Evolutionary conservation across 2,797 vertebrate species (phyloP).

Genomic region (Meriones psammophilus): DNA sequence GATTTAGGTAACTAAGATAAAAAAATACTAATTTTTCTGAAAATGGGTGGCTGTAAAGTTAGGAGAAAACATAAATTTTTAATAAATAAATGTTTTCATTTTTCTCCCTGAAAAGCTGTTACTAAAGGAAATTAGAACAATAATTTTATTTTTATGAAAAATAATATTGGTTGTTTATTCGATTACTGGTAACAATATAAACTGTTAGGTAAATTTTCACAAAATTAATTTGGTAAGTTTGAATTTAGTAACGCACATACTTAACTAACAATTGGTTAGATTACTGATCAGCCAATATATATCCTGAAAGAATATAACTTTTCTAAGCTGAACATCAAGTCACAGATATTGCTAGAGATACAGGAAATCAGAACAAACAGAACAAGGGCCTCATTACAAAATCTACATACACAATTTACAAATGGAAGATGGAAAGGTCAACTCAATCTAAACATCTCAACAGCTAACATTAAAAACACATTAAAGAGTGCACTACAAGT

Average conservation of each 20-base stretch:
- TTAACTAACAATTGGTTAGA: constrained; percentile 38
- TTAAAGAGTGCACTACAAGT: not conserved
- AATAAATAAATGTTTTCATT: not conserved
- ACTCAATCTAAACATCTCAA: constrained; percentile 34
- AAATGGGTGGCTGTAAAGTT: constrained; percentile 53
- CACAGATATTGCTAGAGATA: constrained; percentile 14
- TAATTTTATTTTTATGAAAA: constrained; percentile 55
- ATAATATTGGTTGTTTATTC: constrained; percentile 18
- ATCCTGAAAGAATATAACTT: not conserved
- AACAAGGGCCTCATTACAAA: not conserved
- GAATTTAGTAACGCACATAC: constrained; percentile 36
- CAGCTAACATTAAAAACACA: not conserved
- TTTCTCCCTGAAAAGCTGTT: not conserved
- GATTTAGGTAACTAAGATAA: constrained; percentile 1
- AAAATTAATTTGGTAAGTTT: constrained; percentile 47
- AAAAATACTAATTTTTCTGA: not conserved
- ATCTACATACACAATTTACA: constrained; percentile 11
- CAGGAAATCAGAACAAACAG: not conserved
- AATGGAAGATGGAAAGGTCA: not conserved
- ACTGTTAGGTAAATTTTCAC: not conserved
- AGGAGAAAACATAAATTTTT: constrained; percentile 46
- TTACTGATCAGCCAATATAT: not conserved
- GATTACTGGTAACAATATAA: constrained; percentile 21
- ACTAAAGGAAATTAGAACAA: constrained; percentile 39
- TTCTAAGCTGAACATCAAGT: constrained; percentile 10